Conservation (phyloP, 2,888 invertebrate species). For the Agrotis puta region DNA sequence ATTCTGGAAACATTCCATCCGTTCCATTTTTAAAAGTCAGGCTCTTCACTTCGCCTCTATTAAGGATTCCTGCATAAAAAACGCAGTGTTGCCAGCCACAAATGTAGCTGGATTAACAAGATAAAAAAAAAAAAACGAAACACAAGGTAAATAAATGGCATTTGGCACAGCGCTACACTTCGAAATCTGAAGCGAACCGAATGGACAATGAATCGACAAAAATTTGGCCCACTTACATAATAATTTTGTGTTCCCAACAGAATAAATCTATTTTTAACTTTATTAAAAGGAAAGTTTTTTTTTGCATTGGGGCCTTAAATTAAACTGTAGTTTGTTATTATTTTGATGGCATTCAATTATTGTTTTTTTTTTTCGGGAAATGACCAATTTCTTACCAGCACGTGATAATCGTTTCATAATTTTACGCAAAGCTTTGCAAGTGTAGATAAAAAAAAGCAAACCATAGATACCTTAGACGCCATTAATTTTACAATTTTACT, state of each 20-base stretch:
- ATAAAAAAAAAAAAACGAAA: constrained; percentile 58
- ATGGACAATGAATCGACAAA: constrained; percentile 83
- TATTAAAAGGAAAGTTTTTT: constrained; percentile 27
- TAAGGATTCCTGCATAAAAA: constrained; percentile 54
- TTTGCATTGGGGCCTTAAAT: constrained; percentile 15
- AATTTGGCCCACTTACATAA: constrained; percentile 82
- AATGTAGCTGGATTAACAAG: constrained; percentile 61
- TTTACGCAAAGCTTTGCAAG: too few species aligned
- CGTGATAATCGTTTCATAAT: background rate
- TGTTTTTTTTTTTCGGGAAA: background rate
- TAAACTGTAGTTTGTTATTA: constrained; percentile 28
- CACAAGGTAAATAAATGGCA: constrained; percentile 69
- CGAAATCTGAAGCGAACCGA: constrained; percentile 73
- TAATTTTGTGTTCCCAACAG: constrained; percentile 66
- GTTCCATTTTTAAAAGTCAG: constrained; percentile 55
- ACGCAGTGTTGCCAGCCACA: constrained; percentile 53
- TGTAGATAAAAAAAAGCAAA: too few species aligned
- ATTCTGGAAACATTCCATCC: constrained; percentile 24
- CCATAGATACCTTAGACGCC: background rate
- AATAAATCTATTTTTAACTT: constrained; percentile 59
- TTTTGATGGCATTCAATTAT: constrained; percentile 24
- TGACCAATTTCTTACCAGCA: background rate
- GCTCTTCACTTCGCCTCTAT: constrained; percentile 52
- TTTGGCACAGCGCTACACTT: constrained; percentile 78
- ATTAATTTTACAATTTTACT: constrained; percentile 10